A percentile compares a stretch with the other conserved stretches of the same genome.
phyloP scores from a whole-genome alignment of 2,113 vertebrate genomes.

The Callipepla squamata region DNA sequence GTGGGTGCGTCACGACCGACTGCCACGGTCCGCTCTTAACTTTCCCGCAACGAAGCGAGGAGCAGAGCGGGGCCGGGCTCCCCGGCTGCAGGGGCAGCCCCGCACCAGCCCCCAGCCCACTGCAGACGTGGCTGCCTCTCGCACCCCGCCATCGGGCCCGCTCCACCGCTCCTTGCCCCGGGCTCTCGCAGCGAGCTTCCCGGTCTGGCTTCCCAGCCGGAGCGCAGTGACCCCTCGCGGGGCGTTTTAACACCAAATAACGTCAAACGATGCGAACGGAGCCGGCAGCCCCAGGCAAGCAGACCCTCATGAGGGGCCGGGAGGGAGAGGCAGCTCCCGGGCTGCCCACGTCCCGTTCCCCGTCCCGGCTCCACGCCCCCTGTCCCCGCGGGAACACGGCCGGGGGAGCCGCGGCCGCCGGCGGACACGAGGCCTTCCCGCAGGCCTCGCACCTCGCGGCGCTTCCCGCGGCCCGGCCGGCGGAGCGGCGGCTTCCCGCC shows the following conservation, averaged over 20 bases:
- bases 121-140: rapidly evolving
- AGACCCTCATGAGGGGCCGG: not conserved
- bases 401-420: not conserved
- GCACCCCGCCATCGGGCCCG: not conserved
- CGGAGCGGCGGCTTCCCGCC: not conserved
- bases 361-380: rapidly evolving
- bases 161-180: not conserved
- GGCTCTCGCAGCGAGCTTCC: not conserved
- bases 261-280: not conserved
- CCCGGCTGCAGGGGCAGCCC: rapidly evolving
- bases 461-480: not conserved
- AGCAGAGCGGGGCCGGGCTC: not conserved
- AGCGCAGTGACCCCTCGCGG: not conserved
- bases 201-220: not conserved
- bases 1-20: rapidly evolving
- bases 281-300: not conserved
- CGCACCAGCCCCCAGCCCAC: not conserved
- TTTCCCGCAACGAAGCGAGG: rapidly evolving
- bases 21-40: not conserved
- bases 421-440: not conserved
- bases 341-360: rapidly evolving
- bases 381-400: not conserved
- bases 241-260: not conserved
- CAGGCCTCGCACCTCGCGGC: not conserved
- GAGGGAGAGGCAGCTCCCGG: rapidly evolving